These are phyloP conservation scores for Macrobrachium nipponense DNA, from an alignment of 1,140 invertebrate species.

Conservation along the genomic window DNA sequence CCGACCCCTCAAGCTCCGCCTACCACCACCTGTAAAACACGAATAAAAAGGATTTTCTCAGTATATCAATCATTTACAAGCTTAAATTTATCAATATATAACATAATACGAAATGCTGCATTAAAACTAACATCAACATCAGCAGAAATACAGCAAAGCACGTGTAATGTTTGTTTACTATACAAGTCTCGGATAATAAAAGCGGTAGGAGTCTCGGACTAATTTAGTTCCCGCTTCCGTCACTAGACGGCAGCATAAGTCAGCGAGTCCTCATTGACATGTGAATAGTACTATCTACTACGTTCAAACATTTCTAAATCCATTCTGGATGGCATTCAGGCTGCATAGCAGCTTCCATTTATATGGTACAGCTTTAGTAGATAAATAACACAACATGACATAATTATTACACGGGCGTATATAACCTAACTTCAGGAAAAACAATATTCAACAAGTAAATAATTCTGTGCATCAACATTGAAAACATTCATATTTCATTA, in stretches of 20 bases:
- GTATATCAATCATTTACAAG: neutral
- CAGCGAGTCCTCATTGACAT: neutral
- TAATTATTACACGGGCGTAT: too few species aligned
- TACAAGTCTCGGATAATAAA: neutral
- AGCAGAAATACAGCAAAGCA: neutral
- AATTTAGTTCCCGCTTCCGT: neutral
- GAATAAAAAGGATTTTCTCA: neutral
- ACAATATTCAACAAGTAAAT: too few species aligned
- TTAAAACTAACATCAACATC: neutral
- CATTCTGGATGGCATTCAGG: neutral
- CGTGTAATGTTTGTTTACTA: slow-evolving; percentile 30
- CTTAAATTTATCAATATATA: neutral
- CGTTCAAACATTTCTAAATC: neutral
- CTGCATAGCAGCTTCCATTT: neutral
- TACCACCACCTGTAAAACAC: neutral
- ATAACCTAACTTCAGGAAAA: too few species aligned
- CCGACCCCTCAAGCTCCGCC: slow-evolving; percentile 28
- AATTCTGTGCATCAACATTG: too few species aligned
- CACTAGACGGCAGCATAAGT: neutral
- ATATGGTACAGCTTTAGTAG: too few species aligned
- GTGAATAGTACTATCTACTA: neutral
- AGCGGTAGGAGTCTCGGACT: slow-evolving; percentile 18
- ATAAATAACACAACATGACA: too few species aligned
- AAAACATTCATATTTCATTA: too few species aligned
- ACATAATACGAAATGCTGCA: neutral